phyloP scores from a whole-genome alignment of 2,888 invertebrate genomes.

The Eretmocerus hayati region DNA sequence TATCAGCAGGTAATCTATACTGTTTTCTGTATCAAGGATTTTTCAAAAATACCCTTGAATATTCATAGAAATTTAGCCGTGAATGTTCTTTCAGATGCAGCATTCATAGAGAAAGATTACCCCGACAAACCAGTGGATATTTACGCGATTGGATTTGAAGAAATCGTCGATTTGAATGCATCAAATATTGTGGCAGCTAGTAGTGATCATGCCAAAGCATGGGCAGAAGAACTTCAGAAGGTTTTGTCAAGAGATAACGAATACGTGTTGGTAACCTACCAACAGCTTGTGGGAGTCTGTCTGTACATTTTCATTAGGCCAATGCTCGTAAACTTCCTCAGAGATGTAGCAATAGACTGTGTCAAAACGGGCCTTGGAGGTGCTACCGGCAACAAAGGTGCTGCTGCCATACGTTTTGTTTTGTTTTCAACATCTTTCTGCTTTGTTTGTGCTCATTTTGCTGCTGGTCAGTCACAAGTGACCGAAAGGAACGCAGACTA shows the following conservation, averaged over 20 bases:
- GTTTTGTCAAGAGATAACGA: conserved; percentile 79
- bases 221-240: conserved; percentile 93
- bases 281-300: conserved; percentile 96
- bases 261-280: conserved; percentile 86
- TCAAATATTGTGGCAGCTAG: conserved; percentile 96
- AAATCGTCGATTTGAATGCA: conserved; percentile 98
- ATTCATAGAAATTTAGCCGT: not conserved
- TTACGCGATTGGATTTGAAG: conserved; percentile 97
- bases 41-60: not conserved
- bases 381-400: conserved; percentile 95
- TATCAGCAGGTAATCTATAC: conserved; percentile 34
- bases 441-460: conserved; percentile 98
- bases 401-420: conserved; percentile 85
- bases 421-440: conserved; percentile 90
- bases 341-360: conserved; percentile 89
- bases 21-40: not conserved
- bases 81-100: conserved; percentile 20
- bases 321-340: conserved; percentile 78
- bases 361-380: conserved; percentile 99
- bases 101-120: conserved; percentile 44
- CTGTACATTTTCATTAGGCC: conserved; percentile 90
- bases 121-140: conserved; percentile 74
- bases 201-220: conserved; percentile 84
- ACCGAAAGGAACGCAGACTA: conserved; percentile 94
- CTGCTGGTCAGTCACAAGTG: conserved; percentile 96